Conservation (phyloP, 1,140 invertebrate species). For the Drosophila santomea region DNA sequence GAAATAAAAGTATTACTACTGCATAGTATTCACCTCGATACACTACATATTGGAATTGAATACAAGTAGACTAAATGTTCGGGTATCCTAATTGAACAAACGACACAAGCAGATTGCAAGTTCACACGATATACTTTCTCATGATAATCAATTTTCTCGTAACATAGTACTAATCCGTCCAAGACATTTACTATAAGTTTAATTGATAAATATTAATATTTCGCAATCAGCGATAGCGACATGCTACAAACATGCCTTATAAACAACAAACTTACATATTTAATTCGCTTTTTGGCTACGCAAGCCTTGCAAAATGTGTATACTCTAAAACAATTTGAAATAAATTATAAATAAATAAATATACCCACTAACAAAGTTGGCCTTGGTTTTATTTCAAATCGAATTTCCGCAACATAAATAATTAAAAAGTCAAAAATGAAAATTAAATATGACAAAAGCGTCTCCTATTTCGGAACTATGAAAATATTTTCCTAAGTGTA, state of each 20-base stretch:
- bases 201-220: slow-evolving; percentile 24
- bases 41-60: not conserved
- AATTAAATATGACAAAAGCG: too few relatives aligned
- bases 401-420: too few relatives aligned
- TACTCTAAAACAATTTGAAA: slow-evolving; percentile 26
- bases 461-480: not conserved
- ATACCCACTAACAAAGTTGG: slow-evolving; percentile 41
- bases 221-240: slow-evolving; percentile 21
- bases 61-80: not conserved
- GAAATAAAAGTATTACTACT: slow-evolving; percentile 64
- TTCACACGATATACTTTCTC: slow-evolving; percentile 7
- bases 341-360: slow-evolving; percentile 44
- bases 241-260: slow-evolving; percentile 1
- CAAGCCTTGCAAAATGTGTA: slow-evolving; percentile 8
- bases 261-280: slow-evolving; percentile 18
- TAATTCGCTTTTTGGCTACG: slow-evolving; percentile 19
- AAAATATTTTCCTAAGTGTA: not conserved
- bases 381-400: not conserved
- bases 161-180: slow-evolving; percentile 60
- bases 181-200: slow-evolving; percentile 42
- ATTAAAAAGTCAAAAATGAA: too few relatives aligned
- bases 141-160: slow-evolving; percentile 39
- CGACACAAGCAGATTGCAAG: not conserved
- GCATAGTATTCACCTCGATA: slow-evolving; percentile 30
- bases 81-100: slow-evolving; percentile 2